Evolutionary conservation across 2,888 invertebrate genomes (phyloP), one percentile per base, ranked within the genome.

Genomic region (Troglohyphantes excavatus): DNA sequence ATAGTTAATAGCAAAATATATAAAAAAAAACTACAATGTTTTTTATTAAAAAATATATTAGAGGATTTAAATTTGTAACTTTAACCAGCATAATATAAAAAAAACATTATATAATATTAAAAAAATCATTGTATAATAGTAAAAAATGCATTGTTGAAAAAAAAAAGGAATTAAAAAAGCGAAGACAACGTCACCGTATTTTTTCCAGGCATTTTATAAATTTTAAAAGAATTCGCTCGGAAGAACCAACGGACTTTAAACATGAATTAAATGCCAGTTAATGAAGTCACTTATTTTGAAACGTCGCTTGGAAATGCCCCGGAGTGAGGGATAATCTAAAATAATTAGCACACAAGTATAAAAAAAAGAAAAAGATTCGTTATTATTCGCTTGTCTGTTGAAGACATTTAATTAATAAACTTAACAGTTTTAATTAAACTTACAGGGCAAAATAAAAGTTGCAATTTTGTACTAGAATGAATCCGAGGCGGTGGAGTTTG

Each of bases 361-460:
- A 53, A 53, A 17, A 13, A 39, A n/a, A n/a, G 17, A 53, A 53
- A 53, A 7, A 53, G 53, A 2, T 1, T 53, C 53, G n/a, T 53
- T 53, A 53, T 53, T n/a, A 53, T 53, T n/a, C 5, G 53, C 53
- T 53, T 53, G 53, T 53, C 53, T 53, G 53, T n/a, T n/a, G n/a
- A n/a, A 53, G 53, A 53, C 53, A 53, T 53, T 53, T 53, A 53
- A 53, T 53, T 53, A 53, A 53, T 53, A 53, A 53, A 53, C 53
- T 53, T 53, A 53, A 53, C 53, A 53, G 53, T 53, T 53, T 53
- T 53, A 53, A 53, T 53, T 53, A 53, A 53, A 53, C 53, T 53
- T n/a, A 53, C 53, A 53, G 17, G n/a, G 53, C 53, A 5, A n/a
- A n/a, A 53, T 53, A n/a, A n/a, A 53, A 53, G 53, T 53, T 53